phyloP scores from a whole-genome alignment of 1,140 invertebrate species.

The Drosophila virilis region DNA sequence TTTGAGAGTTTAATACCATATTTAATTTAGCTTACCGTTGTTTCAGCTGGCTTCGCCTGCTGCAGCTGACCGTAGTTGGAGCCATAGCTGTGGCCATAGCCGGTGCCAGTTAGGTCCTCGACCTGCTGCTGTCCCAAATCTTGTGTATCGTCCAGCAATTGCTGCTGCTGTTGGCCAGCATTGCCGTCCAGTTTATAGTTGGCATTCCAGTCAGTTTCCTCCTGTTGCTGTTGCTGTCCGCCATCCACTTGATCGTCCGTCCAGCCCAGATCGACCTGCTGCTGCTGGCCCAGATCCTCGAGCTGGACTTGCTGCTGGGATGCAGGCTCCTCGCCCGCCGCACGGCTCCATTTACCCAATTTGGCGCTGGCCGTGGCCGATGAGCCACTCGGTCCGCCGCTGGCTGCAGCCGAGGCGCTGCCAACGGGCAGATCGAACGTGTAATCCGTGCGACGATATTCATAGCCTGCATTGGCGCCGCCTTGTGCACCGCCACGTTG shows the following conservation, averaged over 20 bases:
- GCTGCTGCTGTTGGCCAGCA: constrained; percentile 46
- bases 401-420: constrained; percentile 50
- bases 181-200: constrained; percentile 25
- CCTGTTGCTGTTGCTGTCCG: constrained; percentile 28
- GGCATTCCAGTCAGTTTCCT: constrained; percentile 33
- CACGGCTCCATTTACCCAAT: constrained; percentile 57
- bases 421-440: constrained; percentile 60
- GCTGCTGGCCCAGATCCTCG: constrained; percentile 51
- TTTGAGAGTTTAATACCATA: not conserved
- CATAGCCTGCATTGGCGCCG: constrained; percentile 40
- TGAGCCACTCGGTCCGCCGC: constrained; percentile 47
- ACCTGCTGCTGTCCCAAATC: constrained; percentile 54
- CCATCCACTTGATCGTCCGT: constrained; percentile 42
- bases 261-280: constrained; percentile 55
- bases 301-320: constrained; percentile 27
- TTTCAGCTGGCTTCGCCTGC: constrained; percentile 20
- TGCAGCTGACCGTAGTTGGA: constrained; percentile 27
- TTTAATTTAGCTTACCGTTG: constrained; percentile 33
- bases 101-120: constrained; percentile 35
- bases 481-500: not conserved
- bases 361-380: constrained; percentile 55
- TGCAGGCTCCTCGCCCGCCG: constrained; percentile 50
- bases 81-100: constrained; percentile 22
- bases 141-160: constrained; percentile 28
- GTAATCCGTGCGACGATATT: constrained; percentile 70